phyloP scores from a whole-genome alignment of 2,113 vertebrate genomes.

The Toxotes chatareus region DNA sequence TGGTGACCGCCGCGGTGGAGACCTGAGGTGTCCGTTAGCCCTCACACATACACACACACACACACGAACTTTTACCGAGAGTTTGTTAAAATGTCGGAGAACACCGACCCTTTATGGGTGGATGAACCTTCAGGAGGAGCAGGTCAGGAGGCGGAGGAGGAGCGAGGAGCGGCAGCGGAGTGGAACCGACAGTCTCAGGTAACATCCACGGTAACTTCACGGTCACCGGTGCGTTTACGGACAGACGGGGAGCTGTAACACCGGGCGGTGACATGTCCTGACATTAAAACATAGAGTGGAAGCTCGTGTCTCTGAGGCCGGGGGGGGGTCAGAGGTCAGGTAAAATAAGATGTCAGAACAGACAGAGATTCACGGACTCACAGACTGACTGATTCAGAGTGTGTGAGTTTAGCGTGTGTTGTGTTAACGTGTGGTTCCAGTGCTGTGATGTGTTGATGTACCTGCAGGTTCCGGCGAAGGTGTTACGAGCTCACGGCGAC shows the following conservation, averaged over 20 bases:
- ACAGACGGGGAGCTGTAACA: too few relatives aligned
- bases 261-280: too few relatives aligned
- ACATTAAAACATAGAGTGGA: too few relatives aligned
- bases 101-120: not conserved
- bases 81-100: constrained; percentile 7
- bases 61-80: not conserved
- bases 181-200: constrained; percentile 7
- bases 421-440: not conserved
- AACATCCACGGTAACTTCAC: not conserved
- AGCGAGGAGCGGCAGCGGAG: not conserved
- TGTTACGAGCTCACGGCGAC: constrained; percentile 19
- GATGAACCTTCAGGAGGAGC: not conserved
- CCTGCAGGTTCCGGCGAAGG: constrained; percentile 40
- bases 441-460: not conserved
- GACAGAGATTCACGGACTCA: too few relatives aligned
- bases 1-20: too few relatives aligned
- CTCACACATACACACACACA: not conserved
- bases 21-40: not conserved
- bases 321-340: too few relatives aligned
- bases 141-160: not conserved
- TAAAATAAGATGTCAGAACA: too few relatives aligned
- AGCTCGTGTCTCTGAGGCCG: too few relatives aligned
- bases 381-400: too few relatives aligned
- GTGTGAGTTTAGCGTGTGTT: too few relatives aligned
- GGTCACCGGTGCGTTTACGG: too few relatives aligned